Conservation (phyloP, 2,888 invertebrate species). For the Prosapia bicincta region DNA sequence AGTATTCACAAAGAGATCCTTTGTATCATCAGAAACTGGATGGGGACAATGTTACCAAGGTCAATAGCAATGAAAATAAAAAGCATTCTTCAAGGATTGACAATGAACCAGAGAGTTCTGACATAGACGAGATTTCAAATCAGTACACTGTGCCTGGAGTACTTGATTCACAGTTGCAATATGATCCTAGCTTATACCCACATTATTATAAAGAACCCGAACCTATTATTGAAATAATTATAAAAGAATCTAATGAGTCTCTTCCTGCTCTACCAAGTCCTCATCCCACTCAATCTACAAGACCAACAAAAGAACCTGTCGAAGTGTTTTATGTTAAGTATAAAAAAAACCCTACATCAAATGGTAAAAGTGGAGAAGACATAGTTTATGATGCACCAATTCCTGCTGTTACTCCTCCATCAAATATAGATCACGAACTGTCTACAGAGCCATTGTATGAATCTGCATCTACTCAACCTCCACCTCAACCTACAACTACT, state of each 20-base stretch:
- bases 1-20: constrained; percentile 76
- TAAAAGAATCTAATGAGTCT: constrained; percentile 83
- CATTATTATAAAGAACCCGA: constrained; percentile 75
- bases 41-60: constrained; percentile 36
- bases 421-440: constrained; percentile 51
- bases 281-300: constrained; percentile 50
- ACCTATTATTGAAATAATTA: constrained; percentile 89
- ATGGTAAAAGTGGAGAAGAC: constrained; percentile 55
- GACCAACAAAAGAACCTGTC: constrained; percentile 74
- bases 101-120: constrained; percentile 31
- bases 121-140: constrained; percentile 24
- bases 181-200: constrained; percentile 44
- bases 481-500: constrained; percentile 69
- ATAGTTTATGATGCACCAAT: constrained; percentile 77
- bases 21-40: constrained; percentile 59
- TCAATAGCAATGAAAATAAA: constrained; percentile 19
- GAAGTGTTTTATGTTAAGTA: constrained; percentile 91
- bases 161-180: constrained; percentile 35
- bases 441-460: constrained; percentile 24
- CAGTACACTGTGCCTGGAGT: constrained; percentile 32
- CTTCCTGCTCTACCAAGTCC: constrained; percentile 61
- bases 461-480: constrained; percentile 35
- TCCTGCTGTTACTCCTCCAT: constrained; percentile 70
- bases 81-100: constrained; percentile 25
- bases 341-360: constrained; percentile 72